phyloP scores from a whole-genome alignment of 1,140 invertebrate genomes.

The Lasaia peninsularis region DNA sequence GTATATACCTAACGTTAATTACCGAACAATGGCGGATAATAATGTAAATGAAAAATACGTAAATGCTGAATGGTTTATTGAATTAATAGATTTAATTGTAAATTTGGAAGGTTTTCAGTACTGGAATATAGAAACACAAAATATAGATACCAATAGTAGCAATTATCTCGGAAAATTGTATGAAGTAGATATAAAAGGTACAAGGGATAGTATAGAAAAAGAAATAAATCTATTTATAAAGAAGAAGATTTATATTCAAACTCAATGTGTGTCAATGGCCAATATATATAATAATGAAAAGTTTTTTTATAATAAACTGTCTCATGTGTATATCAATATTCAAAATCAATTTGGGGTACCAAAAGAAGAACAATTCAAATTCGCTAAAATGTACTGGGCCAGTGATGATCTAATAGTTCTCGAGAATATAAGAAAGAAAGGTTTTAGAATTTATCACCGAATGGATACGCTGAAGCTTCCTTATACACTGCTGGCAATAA shows the following conservation, averaged over 20 bases:
- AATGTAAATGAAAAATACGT: too few species aligned
- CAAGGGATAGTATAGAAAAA: slow-evolving; percentile 15
- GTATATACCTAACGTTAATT: too few species aligned
- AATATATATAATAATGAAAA: slow-evolving; percentile 8
- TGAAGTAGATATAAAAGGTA: slow-evolving; percentile 26
- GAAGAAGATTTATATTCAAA: slow-evolving; percentile 18
- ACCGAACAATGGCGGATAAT: too few species aligned
- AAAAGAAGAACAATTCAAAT: slow-evolving; percentile 24
- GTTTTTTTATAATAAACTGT: slow-evolving; percentile 24
- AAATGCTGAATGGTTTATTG: too few species aligned
- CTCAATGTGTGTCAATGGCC: background rate
- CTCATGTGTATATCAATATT: slow-evolving; percentile 33
- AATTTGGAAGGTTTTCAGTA: background rate
- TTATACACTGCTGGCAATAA: slow-evolving; percentile 30
- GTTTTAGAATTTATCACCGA: slow-evolving; percentile 30
- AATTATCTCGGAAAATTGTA: slow-evolving; percentile 28
- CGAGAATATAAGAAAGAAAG: slow-evolving; percentile 31
- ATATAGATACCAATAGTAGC: slow-evolving; percentile 2
- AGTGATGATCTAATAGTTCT: slow-evolving; percentile 28
- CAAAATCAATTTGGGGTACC: slow-evolving; percentile 31
- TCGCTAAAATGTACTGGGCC: slow-evolving; percentile 24
- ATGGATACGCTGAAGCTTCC: slow-evolving; percentile 27
- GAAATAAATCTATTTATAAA: slow-evolving; percentile 29
- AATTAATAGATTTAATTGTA: too few species aligned
- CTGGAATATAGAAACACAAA: background rate